phyloP scores from a whole-genome alignment of 1,140 invertebrate species.

The Grapholita molesta region DNA sequence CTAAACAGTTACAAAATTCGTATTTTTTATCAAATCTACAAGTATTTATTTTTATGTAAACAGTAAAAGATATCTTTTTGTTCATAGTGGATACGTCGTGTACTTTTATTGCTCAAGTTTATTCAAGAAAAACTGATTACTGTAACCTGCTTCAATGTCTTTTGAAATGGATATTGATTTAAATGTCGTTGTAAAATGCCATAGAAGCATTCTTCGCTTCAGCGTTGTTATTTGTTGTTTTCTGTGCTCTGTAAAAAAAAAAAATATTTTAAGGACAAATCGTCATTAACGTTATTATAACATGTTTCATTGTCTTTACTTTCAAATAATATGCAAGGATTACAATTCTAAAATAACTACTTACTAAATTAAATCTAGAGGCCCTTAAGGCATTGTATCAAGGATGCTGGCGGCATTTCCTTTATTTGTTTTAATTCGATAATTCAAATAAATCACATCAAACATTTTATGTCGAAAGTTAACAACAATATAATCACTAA shows the following conservation, averaged over 20 bases:
- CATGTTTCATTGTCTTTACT: too few relatives aligned
- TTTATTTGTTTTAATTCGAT: not conserved
- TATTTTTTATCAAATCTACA: not conserved
- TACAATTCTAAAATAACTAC: too few relatives aligned
- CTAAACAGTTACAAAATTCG: conserved; percentile 13
- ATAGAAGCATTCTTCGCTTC: not conserved
- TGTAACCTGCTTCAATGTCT: not conserved
- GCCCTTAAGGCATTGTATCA: too few relatives aligned
- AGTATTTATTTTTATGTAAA: not conserved
- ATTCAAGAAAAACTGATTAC: not conserved
- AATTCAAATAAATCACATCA: not conserved
- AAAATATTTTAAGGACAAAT: conserved; percentile 9
- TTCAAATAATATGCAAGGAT: too few relatives aligned
- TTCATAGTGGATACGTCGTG: conserved; percentile 41
- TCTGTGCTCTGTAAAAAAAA: conserved; percentile 65
- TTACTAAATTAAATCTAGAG: too few relatives aligned
- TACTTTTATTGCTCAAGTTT: conserved; percentile 66
- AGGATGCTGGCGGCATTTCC: too few relatives aligned
- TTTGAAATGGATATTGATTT: not conserved
- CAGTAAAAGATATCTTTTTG: not conserved
- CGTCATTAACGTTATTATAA: too few relatives aligned
- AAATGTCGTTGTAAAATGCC: not conserved
- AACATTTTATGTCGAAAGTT: not conserved
- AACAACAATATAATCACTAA: not conserved
- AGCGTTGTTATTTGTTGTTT: conserved; percentile 47